These are phyloP conservation scores for Triops cancriformis DNA, from an alignment of 1,140 invertebrate species.

Conservation along the genomic window DNA sequence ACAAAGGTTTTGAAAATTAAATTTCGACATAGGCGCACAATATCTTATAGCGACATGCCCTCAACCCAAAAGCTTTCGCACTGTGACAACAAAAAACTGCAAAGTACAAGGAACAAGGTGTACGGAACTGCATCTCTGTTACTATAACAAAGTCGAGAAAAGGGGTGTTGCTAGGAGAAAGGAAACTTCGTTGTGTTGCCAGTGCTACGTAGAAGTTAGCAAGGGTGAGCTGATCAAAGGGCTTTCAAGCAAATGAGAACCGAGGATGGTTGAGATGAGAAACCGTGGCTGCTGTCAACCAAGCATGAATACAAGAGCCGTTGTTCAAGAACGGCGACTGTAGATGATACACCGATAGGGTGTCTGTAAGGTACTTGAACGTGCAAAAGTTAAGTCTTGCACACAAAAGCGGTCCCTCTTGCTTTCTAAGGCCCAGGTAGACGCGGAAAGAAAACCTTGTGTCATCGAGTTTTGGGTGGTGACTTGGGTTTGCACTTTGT, in stretches of 20 bases:
- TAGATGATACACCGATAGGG: not conserved
- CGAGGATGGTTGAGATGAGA: not conserved
- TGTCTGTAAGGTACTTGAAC: not conserved
- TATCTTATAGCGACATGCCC: not conserved
- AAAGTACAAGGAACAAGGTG: not conserved
- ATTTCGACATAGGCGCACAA: not conserved
- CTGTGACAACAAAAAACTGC: not conserved
- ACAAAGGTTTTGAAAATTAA: not conserved
- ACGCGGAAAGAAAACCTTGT: not conserved
- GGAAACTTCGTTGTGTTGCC: not conserved
- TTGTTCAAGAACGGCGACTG: not conserved
- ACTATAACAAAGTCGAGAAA: not conserved
- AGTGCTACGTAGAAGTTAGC: not conserved
- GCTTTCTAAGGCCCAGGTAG: not conserved
- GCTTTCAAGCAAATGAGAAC: constrained; percentile 9
- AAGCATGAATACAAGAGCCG: not conserved
- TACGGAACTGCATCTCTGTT: not conserved
- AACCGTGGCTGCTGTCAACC: not conserved
- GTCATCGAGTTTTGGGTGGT: not conserved
- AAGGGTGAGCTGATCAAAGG: constrained; percentile 3
- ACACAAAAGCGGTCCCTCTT: not conserved
- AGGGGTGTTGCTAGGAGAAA: not conserved
- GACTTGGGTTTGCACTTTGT: not conserved
- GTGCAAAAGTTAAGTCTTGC: not conserved
- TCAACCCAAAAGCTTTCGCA: not conserved